Evolutionary conservation across 2,888 invertebrate genomes (phyloP).

Genomic region (Drosophila heteroneura): DNA sequence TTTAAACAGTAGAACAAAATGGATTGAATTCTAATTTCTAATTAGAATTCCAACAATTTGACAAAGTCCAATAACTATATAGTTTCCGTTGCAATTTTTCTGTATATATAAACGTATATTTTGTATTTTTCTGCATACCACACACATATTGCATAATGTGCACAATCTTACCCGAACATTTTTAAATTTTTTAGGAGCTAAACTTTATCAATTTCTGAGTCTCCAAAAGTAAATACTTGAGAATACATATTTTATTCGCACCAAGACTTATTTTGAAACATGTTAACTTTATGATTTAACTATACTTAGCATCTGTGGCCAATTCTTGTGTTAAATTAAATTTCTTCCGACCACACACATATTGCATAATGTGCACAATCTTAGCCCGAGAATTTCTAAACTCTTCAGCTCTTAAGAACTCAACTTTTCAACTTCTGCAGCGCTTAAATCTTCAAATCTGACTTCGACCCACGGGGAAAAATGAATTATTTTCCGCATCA

Average conservation of each 20-base stretch:
- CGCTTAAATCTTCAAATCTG: conserved; percentile 25
- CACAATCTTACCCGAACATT: neutral
- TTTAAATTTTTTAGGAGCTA: conserved; percentile 15
- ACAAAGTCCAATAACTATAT: neutral
- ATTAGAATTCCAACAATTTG: neutral
- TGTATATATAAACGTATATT: neutral
- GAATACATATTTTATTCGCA: no score
- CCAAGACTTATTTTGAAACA: neutral
- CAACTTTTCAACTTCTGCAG: conserved; percentile 46
- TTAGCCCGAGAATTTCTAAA: neutral
- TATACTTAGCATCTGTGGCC: no score
- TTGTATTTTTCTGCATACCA: conserved; percentile 42
- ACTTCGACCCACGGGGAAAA: conserved; percentile 28
- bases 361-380: conserved; percentile 56
- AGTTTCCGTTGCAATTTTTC: neutral
- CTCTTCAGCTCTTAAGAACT: conserved; percentile 24
- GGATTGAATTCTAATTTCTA: neutral
- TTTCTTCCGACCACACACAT: conserved; percentile 58
- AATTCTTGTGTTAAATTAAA: neutral
- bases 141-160: conserved; percentile 63
- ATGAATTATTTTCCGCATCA: conserved; percentile 62
- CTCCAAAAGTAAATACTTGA: neutral
- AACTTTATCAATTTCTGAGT: conserved; percentile 41
- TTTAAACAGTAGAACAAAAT: neutral
- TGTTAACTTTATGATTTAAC: neutral